Evolutionary conservation across 2,888 invertebrate genomes (phyloP).

Genomic region (Urechis unicinctus): DNA sequence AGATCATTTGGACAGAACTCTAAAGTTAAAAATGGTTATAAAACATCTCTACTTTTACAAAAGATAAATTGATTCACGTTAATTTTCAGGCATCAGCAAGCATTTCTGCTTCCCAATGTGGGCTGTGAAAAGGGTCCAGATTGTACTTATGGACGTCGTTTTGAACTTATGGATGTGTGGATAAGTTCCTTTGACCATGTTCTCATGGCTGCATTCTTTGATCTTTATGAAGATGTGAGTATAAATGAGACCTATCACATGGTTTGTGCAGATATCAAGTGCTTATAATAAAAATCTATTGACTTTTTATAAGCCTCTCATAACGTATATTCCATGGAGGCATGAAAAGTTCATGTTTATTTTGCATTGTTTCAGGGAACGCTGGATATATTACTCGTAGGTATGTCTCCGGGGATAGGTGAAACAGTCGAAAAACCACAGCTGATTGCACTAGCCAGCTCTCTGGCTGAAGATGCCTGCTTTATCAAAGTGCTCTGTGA

Average conservation of each 20-base stretch:
- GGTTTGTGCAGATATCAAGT: too few relatives aligned
- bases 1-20: too few relatives aligned
- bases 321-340: too few relatives aligned
- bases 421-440: slow-evolving; percentile 7
- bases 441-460: slow-evolving; percentile 59
- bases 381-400: slow-evolving; percentile 63
- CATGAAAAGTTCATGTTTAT: not conserved
- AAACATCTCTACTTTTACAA: not conserved
- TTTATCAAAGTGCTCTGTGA: slow-evolving; percentile 93
- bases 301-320: too few relatives aligned
- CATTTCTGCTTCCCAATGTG: slow-evolving; percentile 14
- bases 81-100: slow-evolving; percentile 2
- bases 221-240: slow-evolving; percentile 82
- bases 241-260: too few relatives aligned
- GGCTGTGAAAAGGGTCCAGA: slow-evolving; percentile 7
- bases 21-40: too few relatives aligned
- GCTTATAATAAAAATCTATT: too few relatives aligned
- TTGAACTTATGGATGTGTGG: slow-evolving; percentile 7
- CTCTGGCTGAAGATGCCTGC: slow-evolving; percentile 86
- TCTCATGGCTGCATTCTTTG: slow-evolving; percentile 60
- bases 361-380: slow-evolving; percentile 8
- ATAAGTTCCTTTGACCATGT: slow-evolving; percentile 14
- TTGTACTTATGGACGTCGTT: slow-evolving; percentile 8
- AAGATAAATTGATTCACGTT: too few relatives aligned
- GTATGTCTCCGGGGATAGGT: not conserved